Evolutionary conservation across 2,113 vertebrate species (phyloP), one percentile per base, ranked within the genome.

Genomic region (Piliocolobus tephrosceles): DNA sequence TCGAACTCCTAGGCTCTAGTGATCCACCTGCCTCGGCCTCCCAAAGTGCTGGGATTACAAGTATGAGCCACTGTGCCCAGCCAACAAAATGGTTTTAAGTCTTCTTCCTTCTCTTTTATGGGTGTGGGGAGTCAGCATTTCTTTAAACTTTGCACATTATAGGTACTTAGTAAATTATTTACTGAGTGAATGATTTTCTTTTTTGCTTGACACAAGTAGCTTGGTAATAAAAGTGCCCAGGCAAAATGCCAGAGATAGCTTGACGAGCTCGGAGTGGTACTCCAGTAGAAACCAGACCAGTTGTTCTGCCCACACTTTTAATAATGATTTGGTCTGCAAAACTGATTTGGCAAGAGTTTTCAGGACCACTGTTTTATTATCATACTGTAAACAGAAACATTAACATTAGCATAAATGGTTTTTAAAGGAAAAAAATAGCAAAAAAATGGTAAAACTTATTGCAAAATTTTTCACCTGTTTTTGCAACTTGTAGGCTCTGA

Each of bases 241-340:
- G 76, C 17, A 95, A 95, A 86, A 92, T 55, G 81, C 82, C 87
- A 90, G 70, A 68, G 66, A 17, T 98, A 99, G 99, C 99, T 99
- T 99, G 91, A 99, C 99, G 86, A 99, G 98, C 22, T 99, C 98
- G 0, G 95, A 96, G 78, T 98, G 98, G 95, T 98, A 98, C 81
- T 99, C 99, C 98, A 99, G 98, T 50, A 99, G 98, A 98, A 99
- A 99, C 18, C 98, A 88, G 43, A 99, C 89, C 87, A 99, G 98
- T 27, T 98, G 97, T 80, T 99, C 99, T 88, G 98, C 97, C 72
- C 98, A 98, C 1, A 90, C 57, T 96, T 99, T 99, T 92, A 98
- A 98, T 81, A 99, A 81, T 14, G 98, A 98, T 90, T 98, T 98
- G 97, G 93, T 99, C 95, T 98, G 99, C 58, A 99, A 75, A 80